phyloP scores from a whole-genome alignment of 2,797 vertebrate species.

The Tinamus major region DNA sequence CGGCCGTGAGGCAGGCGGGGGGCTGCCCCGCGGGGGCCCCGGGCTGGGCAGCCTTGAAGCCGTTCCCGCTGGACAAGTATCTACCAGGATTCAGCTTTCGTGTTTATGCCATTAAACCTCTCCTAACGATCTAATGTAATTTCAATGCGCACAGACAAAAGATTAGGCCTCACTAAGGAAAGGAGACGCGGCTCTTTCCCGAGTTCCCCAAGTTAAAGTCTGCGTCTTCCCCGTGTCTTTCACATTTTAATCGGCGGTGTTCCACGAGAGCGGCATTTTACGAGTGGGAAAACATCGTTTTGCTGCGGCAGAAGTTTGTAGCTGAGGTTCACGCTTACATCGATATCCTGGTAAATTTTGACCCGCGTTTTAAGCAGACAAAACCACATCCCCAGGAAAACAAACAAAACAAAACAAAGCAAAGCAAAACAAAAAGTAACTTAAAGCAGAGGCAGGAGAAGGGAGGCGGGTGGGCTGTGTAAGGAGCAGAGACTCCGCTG shows the following conservation, averaged over 20 bases:
- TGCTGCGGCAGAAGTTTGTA: not conserved
- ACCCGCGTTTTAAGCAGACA: rapidly evolving
- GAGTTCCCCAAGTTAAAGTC: not conserved
- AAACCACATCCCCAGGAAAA: not conserved
- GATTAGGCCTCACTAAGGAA: slow-evolving; percentile 22
- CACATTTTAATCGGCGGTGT: not conserved
- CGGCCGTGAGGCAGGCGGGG: too few species aligned
- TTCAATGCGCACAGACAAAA: not conserved
- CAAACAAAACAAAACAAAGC: not conserved
- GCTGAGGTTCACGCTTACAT: not conserved
- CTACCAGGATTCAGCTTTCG: not conserved
- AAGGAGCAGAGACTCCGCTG: not conserved
- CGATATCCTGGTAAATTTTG: not conserved
- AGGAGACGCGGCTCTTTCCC: not conserved
- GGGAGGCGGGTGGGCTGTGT: slow-evolving; percentile 26
- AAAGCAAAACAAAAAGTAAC: too few species aligned
- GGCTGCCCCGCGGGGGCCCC: too few species aligned
- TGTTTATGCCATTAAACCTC: not conserved
- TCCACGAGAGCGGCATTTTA: not conserved
- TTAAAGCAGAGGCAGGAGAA: not conserved
- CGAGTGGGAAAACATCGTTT: not conserved
- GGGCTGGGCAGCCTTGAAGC: too few species aligned
- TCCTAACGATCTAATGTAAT: not conserved
- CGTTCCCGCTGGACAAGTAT: not conserved
- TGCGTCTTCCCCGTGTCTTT: not conserved